Evolutionary conservation across 1,140 invertebrate genomes (phyloP).

Genomic region (Calosoma granatense): DNA sequence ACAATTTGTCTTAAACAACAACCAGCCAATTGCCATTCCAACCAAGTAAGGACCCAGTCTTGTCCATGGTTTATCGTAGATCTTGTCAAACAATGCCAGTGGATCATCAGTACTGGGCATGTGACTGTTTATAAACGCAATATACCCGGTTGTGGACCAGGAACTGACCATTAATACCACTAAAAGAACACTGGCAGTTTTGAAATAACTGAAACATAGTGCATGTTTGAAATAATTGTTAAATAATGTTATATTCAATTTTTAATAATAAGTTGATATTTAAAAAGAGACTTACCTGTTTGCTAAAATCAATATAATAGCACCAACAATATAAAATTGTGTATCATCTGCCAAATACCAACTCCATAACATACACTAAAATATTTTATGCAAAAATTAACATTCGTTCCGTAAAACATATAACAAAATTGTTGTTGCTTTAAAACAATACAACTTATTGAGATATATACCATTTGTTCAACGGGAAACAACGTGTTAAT

Average conservation of each 20-base stretch:
- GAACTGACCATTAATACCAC: slow-evolving; percentile 59
- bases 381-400: slow-evolving; percentile 23
- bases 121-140: slow-evolving; percentile 68
- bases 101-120: slow-evolving; percentile 71
- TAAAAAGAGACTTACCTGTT: slow-evolving; percentile 33
- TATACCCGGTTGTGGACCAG: slow-evolving; percentile 66
- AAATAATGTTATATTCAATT: not conserved
- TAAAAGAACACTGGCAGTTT: slow-evolving; percentile 51
- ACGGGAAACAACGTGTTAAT: slow-evolving; percentile 77
- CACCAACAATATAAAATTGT: slow-evolving; percentile 72
- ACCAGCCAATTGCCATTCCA: slow-evolving; percentile 74
- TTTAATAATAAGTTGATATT: not conserved
- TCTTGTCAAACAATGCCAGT: slow-evolving; percentile 73
- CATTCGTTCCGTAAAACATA: slow-evolving; percentile 8
- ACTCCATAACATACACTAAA: slow-evolving; percentile 80
- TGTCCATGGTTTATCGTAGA: slow-evolving; percentile 82
- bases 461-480: slow-evolving; percentile 61
- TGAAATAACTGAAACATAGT: slow-evolving; percentile 52
- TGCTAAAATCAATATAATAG: slow-evolving; percentile 64
- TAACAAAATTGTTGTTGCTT: not conserved
- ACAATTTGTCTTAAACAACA: slow-evolving; percentile 71
- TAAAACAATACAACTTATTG: not conserved
- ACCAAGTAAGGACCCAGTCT: slow-evolving; percentile 70
- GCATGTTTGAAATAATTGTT: not conserved
- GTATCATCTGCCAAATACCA: slow-evolving; percentile 83